phyloP scores from a whole-genome alignment of 2,797 vertebrate species.

The Echiichthys vipera region DNA sequence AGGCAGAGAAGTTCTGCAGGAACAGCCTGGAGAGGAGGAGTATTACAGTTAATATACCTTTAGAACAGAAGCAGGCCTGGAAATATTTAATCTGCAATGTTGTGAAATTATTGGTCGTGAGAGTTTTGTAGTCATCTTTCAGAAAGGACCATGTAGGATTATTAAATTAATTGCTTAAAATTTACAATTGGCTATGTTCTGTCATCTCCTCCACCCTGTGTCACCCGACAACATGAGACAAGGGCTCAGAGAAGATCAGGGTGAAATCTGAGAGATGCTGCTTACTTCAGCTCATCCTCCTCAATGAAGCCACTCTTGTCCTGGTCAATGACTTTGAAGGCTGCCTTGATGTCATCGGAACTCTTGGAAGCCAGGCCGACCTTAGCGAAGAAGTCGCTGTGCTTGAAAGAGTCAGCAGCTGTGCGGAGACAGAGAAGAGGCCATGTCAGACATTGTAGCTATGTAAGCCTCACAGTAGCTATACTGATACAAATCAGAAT shows the following conservation, averaged over 20 bases:
- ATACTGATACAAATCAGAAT: not conserved
- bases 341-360: constrained; percentile 81
- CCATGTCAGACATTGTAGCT: not conserved
- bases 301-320: constrained; percentile 90
- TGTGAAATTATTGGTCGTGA: not conserved
- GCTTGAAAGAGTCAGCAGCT: constrained; percentile 88
- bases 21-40: constrained; percentile 76
- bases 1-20: constrained; percentile 85
- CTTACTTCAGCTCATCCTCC: constrained; percentile 89
- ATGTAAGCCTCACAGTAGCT: not conserved
- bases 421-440: constrained; percentile 38
- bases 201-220: not conserved
- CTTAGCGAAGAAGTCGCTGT: constrained; percentile 87
- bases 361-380: constrained; percentile 86
- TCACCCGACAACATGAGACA: not conserved
- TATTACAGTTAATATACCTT: not conserved
- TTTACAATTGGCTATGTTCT: constrained; percentile 74
- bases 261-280: constrained; percentile 37
- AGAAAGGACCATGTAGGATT: not conserved
- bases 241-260: constrained; percentile 7
- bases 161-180: too few species aligned
- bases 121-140: not conserved
- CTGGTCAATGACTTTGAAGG: constrained; percentile 89
- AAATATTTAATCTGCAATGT: not conserved
- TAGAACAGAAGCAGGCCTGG: not conserved